phyloP scores from a whole-genome alignment of 2,888 invertebrate species.

The Zeuzera pyrina region DNA sequence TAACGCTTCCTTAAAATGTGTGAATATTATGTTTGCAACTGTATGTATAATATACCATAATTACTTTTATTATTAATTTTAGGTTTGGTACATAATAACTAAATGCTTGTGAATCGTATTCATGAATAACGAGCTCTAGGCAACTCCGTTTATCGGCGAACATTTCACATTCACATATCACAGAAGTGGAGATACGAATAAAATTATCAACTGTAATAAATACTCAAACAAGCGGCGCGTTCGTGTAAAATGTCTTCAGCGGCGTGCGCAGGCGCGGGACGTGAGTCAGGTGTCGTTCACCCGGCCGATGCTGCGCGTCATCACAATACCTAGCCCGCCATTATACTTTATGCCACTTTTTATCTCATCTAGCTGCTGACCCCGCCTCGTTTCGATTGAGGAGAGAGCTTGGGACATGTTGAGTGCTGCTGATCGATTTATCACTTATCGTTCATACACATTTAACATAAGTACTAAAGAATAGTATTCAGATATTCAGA shows the following conservation, averaged over 20 bases:
- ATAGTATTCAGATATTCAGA: too few species aligned
- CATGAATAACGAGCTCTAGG: too few species aligned
- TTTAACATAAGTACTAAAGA: too few species aligned
- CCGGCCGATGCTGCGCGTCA: conserved; percentile 39
- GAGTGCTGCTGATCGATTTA: conserved; percentile 1
- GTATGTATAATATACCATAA: too few species aligned
- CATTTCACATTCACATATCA: too few species aligned
- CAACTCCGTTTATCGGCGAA: too few species aligned
- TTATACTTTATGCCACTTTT: conserved; percentile 35
- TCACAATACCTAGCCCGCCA: conserved; percentile 50
- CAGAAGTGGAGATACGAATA: too few species aligned
- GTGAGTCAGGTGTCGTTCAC: conserved; percentile 66
- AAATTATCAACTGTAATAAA: conserved; percentile 3
- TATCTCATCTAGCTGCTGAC: conserved; percentile 7
- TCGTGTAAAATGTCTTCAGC: conserved; percentile 34
- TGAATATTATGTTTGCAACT: too few species aligned
- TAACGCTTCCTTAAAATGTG: too few species aligned
- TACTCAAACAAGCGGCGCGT: conserved; percentile 1
- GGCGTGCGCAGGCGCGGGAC: conserved; percentile 31
- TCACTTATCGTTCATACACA: conserved; percentile 1
- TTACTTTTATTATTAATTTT: too few species aligned
- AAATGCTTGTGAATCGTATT: too few species aligned
- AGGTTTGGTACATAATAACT: too few species aligned
- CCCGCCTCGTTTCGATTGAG: conserved; percentile 1
- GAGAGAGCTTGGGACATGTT: conserved; percentile 3